Evolutionary conservation across 2,888 invertebrate genomes (phyloP), one percentile per base, ranked within the genome.

Genomic region (Euzetes globulus): DNA sequence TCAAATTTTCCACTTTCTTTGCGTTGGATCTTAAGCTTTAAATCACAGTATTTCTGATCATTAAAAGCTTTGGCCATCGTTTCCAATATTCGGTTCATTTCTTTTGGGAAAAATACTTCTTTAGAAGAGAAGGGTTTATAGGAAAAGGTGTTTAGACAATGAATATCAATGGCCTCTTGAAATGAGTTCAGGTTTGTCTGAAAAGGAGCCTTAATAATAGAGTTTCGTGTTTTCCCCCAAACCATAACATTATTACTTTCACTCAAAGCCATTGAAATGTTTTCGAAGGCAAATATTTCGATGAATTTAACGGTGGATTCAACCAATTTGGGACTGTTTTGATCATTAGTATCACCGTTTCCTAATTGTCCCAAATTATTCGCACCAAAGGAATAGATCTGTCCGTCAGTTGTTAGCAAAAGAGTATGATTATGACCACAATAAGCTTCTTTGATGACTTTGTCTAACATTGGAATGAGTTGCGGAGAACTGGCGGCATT

Each of bases 161-260:
- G 52, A 60, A 25, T 19, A 37, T 45, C 19, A 22, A 74, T 70
- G 7, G 74, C 13, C 1, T 74, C 68, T 9, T 50, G 52, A 17
- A 74, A 22, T 22, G 70, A 74, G 9, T 33, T 68, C 17, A 74
- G 27, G 5, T 68, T 50, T 13, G 74, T 74, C 7, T 37, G 6
- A 4, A 50, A 9, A 11, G 74, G 74, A n/a, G 9, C 1, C 5
- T 11, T 25, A 3, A 63, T n/a, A 33, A n/a, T 19, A 1, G n/a
- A n/a, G 6, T 27, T 7, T 15, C 60, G 11, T 29, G 29, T 52
- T 33, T 70, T 52, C 17, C 74, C 74, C 74, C 74, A 74, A 27
- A 74, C 70, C 11, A 22, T 71, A 17, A 52, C 58, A 17, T 29
- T 33, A 13, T 50, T 52, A 5, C n/a, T 47, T 17, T 19, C 19